Conservation (phyloP, 2,888 invertebrate genomes). For the Alcis repandata region DNA sequence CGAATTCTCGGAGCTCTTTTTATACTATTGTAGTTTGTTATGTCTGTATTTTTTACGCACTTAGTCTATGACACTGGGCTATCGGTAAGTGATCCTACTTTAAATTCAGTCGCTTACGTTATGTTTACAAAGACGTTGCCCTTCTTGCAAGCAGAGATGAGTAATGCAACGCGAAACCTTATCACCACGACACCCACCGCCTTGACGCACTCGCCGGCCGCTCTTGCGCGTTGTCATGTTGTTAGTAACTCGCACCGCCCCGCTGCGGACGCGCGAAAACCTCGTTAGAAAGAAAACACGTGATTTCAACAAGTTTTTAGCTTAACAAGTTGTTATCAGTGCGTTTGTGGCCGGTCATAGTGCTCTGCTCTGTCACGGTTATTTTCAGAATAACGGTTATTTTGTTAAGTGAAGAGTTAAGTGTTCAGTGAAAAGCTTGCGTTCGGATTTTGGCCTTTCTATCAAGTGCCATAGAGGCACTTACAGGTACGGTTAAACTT, state of each 20-base stretch:
- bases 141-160: slow-evolving; percentile 35
- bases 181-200: slow-evolving; percentile 53
- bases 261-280: slow-evolving; percentile 54
- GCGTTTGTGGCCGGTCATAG: slow-evolving; percentile 44
- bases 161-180: slow-evolving; percentile 42
- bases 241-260: slow-evolving; percentile 50
- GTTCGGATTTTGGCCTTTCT: slow-evolving; percentile 30
- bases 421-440: slow-evolving; percentile 19
- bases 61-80: slow-evolving; percentile 10
- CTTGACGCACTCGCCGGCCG: slow-evolving; percentile 52
- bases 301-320: slow-evolving; percentile 36
- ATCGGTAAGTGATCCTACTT: not conserved
- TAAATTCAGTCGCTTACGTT: slow-evolving; percentile 15
- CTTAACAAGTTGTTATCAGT: slow-evolving; percentile 49
- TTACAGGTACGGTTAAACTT: slow-evolving; percentile 38
- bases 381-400: slow-evolving; percentile 24
- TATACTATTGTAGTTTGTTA: not conserved
- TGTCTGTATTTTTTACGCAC: not conserved
- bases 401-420: slow-evolving; percentile 35
- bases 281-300: slow-evolving; percentile 51
- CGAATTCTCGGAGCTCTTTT: not conserved
- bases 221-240: slow-evolving; percentile 42
- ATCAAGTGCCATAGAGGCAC: slow-evolving; percentile 47
- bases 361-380: slow-evolving; percentile 27
- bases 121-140: slow-evolving; percentile 29